Evolutionary conservation across 2,113 vertebrate species (phyloP), one percentile per base, ranked within the genome.

Genomic region (Microtus pennsylvanicus): DNA sequence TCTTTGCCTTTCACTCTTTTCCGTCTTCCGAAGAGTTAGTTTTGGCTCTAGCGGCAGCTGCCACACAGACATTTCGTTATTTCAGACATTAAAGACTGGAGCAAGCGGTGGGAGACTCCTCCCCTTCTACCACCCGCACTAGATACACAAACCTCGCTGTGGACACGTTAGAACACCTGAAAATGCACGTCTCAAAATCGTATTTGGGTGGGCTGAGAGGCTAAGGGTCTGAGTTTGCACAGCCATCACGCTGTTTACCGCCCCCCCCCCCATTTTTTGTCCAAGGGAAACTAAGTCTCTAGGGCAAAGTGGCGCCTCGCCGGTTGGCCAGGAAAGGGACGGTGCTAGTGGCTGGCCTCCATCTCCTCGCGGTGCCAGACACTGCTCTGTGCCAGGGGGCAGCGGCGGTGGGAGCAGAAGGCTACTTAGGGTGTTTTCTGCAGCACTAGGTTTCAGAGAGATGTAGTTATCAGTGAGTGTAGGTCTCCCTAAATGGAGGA

Each of bases 11-110:
- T 99, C 98, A 98, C 98, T 98, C 98, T 98, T 96, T 96, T 97
- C 97, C 98, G 97, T 98, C 98, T 98, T 98, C 98, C 98, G 97
- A 98, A 98, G 98, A 99, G 99, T 99, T 99, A 97, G 92, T 98
- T 98, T 99, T 99, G 98, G 99, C 99, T 99, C 98, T 96, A 95
- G 97, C 97, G 99, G 98, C 99, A 99, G 99, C 99, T 99, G 99
- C 99, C 98, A 98, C 98, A 98, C 98, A 98, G 97, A 93, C 98
- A 97, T 94, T 98, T 96, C 74, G 98, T 95, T 96, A 96, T 98
- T 98, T 98, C 98, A 97, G 81, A 98, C 98, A 98, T 97, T 98
- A 95, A 98, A 98, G 97, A 67, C 92, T 42, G 83, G 80, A 97
- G 97, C 95, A 95, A 96, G 95, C 88, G 58, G 86, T 67, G 94